phyloP scores from a whole-genome alignment of 2,113 vertebrate genomes.

The Sceloporus undulatus region DNA sequence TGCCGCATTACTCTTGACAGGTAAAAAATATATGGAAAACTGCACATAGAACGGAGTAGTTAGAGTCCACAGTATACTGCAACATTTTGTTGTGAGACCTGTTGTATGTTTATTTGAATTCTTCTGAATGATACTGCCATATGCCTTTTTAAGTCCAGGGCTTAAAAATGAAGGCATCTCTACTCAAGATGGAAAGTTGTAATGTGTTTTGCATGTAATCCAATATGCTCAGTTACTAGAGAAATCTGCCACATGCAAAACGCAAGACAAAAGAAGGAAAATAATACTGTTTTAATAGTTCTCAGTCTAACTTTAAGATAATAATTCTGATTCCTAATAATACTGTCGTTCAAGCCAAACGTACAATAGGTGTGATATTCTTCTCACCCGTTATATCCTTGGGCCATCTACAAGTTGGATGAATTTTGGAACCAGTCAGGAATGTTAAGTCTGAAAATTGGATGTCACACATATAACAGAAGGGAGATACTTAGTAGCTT shows the following conservation, averaged over 20 bases:
- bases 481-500: background rate
- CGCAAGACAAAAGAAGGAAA: background rate
- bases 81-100: background rate
- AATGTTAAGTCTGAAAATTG: background rate
- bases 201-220: background rate
- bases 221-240: background rate
- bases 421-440: background rate
- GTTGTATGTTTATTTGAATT: background rate
- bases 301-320: background rate
- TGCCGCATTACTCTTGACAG: background rate
- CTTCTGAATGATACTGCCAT: background rate
- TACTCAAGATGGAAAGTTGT: background rate
- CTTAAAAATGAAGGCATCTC: background rate
- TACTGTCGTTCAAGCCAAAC: background rate
- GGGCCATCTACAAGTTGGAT: background rate
- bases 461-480: background rate
- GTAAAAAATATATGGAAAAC: background rate
- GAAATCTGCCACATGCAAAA: background rate
- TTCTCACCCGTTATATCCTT: background rate
- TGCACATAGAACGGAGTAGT: too few species aligned
- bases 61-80: background rate
- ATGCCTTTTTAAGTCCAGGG: background rate
- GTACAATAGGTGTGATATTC: background rate
- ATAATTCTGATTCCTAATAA: background rate
- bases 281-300: background rate